Base-by-base conservation (phyloP, 92 coral and sea anemone species). In the Chrysogorgia sp. region DNA sequence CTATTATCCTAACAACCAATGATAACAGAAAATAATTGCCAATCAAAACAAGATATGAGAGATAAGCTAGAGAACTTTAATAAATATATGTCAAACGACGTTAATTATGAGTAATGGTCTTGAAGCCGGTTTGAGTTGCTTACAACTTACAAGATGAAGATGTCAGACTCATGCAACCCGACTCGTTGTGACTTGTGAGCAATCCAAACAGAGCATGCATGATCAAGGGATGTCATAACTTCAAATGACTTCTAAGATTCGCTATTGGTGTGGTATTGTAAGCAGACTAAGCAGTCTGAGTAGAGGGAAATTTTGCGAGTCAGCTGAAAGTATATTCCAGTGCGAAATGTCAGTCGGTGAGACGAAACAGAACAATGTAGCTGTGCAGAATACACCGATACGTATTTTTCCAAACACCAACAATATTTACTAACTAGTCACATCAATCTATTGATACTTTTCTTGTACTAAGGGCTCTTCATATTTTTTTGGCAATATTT, bases 11-110 rank as follows among this genome's bases (percentile, higher is more conserved):
- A 65, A 72, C 58, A 49, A 34, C 47, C 55, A 17, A 58, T 72
- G 79, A 72, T 52, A 52, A 72, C 64, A 72, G 79, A 56, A 72
- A 53, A 53, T 55, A 56, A 72, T 52, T 1, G 22, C 20, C 34
- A 53, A 72, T 52, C 79, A 72, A 72, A 72, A 72, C 59, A 72
- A 29, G 53, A 72, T 58, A 19, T 34, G 24, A 22, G 17, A 56
- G 79, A 72, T 72, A 72, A 32, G 64, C 59, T 31, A 58, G 48
- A 25, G 15, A 0, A 29, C 24, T 19, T 30, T 63, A 34, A 71
- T 30, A 1, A 24, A 41, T 12, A 23, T 57, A 13, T 57, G 29
- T 15, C 34, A 23, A 23, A 57, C 63, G 23, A 57, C 63, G 31
- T 3, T 57, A 3, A 3, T 52, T 57, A 7, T 47, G 53, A 47